These are phyloP conservation scores for Salvelinus fontinalis DNA, from an alignment of 2,113 vertebrate species.

Conservation along the genomic window DNA sequence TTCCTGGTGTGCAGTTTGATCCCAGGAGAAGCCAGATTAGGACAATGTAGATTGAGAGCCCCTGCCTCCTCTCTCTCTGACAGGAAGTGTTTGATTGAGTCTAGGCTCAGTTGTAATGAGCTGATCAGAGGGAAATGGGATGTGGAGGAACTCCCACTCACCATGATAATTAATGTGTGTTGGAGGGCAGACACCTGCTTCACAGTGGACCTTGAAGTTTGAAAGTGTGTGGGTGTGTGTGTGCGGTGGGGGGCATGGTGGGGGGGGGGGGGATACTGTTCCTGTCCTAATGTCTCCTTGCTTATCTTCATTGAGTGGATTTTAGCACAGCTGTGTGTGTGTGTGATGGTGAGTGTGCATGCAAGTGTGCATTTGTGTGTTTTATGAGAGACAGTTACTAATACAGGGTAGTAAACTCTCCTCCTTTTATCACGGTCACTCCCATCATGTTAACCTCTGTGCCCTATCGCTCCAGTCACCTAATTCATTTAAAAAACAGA, in stretches of 20 bases:
- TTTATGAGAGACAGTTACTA: conserved; percentile 24
- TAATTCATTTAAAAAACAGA: conserved; percentile 14
- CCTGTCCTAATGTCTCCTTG: conserved; percentile 2
- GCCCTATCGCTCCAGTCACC: conserved; percentile 18
- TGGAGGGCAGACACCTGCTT: conserved; percentile 17
- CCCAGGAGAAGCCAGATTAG: conserved; percentile 2
- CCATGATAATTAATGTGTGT: conserved; percentile 32
- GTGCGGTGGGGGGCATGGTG: not conserved
- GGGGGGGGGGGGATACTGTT: not conserved
- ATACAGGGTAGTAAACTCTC: conserved; percentile 25
- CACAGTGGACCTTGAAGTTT: not conserved
- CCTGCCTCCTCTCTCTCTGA: conserved; percentile 29
- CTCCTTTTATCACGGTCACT: conserved; percentile 13
- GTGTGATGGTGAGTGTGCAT: no score
- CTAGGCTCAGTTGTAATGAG: conserved; percentile 46
- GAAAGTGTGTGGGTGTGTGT: conserved; percentile 1
- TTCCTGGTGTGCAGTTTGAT: conserved; percentile 26
- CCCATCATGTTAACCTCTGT: conserved; percentile 11
- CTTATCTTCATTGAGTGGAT: conserved; percentile 26
- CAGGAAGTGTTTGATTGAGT: conserved; percentile 69
- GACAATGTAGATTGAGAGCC: not conserved
- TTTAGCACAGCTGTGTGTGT: conserved; percentile 28
- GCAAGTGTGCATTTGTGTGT: not conserved
- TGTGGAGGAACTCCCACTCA: conserved; percentile 55
- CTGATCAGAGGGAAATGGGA: conserved; percentile 61